Evolutionary conservation across 2,888 invertebrate genomes (phyloP), one percentile per base, ranked within the genome.

Genomic region (Oscheius myriophilus): DNA sequence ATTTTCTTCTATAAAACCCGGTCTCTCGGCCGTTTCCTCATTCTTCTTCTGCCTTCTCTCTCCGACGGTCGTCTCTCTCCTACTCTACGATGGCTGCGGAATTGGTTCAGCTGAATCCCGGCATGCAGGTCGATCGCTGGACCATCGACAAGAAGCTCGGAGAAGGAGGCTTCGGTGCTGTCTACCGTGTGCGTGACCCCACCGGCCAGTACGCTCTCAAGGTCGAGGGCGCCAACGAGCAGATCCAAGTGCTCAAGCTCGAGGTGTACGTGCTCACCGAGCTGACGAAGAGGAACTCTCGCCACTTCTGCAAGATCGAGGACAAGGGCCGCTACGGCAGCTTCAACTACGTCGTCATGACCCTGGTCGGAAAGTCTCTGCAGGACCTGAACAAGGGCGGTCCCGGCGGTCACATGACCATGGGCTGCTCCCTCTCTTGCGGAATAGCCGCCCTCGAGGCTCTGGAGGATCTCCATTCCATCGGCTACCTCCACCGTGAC

Each of bases 331-430:
- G 82, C 45, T 81, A 65, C 67, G 75, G 72, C 46, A 72, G 2
- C 68, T 82, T 83, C 76, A 82, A 83, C 75, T 83, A 77, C 54
- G 82, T 80, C 43, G 80, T 82, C 14, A 83, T 83, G 81, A 80
- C 80, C 12, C 70, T 84, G 6, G 84, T 84, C 67, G 84, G 84
- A 26, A 84, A 84, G 46, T 84, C 81, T 39, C 73, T 84, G 39
- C 69, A 77, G 51, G 79, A 79, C 52, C 61, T 78, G 63, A 72
- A 67, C 59, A 76, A 76, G 57, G 79, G 59, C 21, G 75, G 76
- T 18, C 71, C 73, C 33, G 76, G 76, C 25, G 72, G 69, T 7
- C 79, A 77, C 59, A 71, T 79, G 74, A 72, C 79, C 14, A 63
- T 79, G 62, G 77, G 77, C n/a, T 76, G 77, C 61, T 74, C 79